Conservation (phyloP, 2,888 invertebrate genomes). For the Petrophora chlorosata region DNA sequence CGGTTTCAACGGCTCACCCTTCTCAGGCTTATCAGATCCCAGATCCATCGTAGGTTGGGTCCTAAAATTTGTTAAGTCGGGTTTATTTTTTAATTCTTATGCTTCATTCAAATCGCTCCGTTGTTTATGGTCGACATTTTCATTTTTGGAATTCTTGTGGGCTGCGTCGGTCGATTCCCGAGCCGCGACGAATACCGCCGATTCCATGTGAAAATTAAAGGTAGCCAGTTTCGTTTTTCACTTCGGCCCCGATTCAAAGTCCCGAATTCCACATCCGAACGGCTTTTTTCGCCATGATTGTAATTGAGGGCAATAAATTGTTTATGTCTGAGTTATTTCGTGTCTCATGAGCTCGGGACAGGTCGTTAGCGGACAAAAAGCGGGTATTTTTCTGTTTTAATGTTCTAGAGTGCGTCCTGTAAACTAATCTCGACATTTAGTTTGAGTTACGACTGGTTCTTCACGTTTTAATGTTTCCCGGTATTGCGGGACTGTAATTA, state of each 20-base stretch:
- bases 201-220: slow-evolving; percentile 79
- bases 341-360: slow-evolving; percentile 51
- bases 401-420: slow-evolving; percentile 60
- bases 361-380: slow-evolving; percentile 67
- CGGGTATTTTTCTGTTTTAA: slow-evolving; percentile 60
- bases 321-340: slow-evolving; percentile 68
- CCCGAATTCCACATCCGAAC: slow-evolving; percentile 67
- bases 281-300: slow-evolving; percentile 74
- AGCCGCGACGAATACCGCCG: slow-evolving; percentile 64
- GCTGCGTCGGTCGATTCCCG: slow-evolving; percentile 48
- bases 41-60: slow-evolving; percentile 66
- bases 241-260: slow-evolving; percentile 65
- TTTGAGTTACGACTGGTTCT: slow-evolving; percentile 58
- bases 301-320: slow-evolving; percentile 80
- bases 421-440: slow-evolving; percentile 58
- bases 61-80: slow-evolving; percentile 74
- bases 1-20: slow-evolving; percentile 74
- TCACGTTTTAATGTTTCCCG: slow-evolving; percentile 66
- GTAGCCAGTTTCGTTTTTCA: slow-evolving; percentile 69
- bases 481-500: slow-evolving; percentile 66
- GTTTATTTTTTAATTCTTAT: slow-evolving; percentile 74
- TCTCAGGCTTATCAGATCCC: slow-evolving; percentile 78
- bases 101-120: slow-evolving; percentile 80
- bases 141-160: slow-evolving; percentile 75
- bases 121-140: slow-evolving; percentile 83